Evolutionary conservation across 1,140 invertebrate genomes (phyloP), one percentile per base, ranked within the genome.

Genomic region (Kradibia gibbosae): DNA sequence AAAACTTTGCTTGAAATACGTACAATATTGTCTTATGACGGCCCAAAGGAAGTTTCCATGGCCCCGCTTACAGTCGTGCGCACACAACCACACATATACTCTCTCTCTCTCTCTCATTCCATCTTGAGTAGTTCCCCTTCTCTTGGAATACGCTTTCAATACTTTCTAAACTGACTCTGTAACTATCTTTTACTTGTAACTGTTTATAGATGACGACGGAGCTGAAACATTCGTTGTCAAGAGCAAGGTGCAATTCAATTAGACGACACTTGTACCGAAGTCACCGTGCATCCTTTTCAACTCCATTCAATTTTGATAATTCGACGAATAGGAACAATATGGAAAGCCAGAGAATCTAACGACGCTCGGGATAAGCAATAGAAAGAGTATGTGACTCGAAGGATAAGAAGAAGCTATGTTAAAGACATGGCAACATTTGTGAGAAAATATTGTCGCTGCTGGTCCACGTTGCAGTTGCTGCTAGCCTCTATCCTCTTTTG

Each of bases 31-130:
- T n/a, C 5, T 25, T 4, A 31, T 31, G 55, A 22, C 36, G 31
- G 31, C 72, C 53, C 72, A 45, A 62, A 79, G 34, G 77, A 79
- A 72, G 55, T 72, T 79, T 13, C 62, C 65, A 79, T 57, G 48
- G 77, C 48, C 76, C 62, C 36, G 48, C 28, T 67, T 20, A n/a
- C n/a, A n/a, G n/a, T n/a, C n/a, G n/a, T n/a, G n/a, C n/a, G n/a
- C n/a, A n/a, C n/a, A n/a, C n/a, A n/a, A n/a, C n/a, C n/a, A n/a
- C n/a, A n/a, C 28, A 17, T 55, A 39, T 31, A 20, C 36, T 42
- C 28, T 48, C 5, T 20, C 11, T 13, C 3, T 7, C 57, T 31
- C 25, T 62, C 8, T 62, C 70, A 7, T 28, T 4, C n/a, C 39
- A 60, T 31, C 15, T 13, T 60, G 55, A 28, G 15, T 65, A 67